Conservation (phyloP, 2,797 vertebrate species). For the Diglossa cyanea region DNA sequence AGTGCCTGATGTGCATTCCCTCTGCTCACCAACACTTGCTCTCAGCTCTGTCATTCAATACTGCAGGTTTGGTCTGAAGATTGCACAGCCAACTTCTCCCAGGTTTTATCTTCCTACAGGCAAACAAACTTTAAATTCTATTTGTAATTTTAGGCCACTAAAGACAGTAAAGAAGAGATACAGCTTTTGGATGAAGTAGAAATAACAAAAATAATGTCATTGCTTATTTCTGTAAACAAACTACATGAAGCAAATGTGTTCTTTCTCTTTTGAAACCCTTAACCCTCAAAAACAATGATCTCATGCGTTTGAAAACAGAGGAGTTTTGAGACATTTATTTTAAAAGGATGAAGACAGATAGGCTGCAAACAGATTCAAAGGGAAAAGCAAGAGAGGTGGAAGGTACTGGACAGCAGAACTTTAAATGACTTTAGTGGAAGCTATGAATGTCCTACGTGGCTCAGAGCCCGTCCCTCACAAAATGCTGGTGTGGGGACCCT, state of each 20-base stretch:
- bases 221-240: slow-evolving; percentile 29
- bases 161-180: not conserved
- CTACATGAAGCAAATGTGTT: not conserved
- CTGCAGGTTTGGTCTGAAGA: not conserved
- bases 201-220: not conserved
- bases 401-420: not conserved
- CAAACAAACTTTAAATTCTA: not conserved
- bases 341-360: not conserved
- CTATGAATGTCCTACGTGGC: not conserved
- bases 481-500: not conserved
- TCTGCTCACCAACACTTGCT: not conserved
- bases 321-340: not conserved
- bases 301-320: slow-evolving; percentile 25
- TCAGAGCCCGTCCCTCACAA: not conserved
- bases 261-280: slow-evolving; percentile 5
- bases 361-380: not conserved
- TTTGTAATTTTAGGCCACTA: not conserved
- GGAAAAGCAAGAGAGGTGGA: not conserved
- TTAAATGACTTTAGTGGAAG: not conserved
- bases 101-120: not conserved
- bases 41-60: not conserved
- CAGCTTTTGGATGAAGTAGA: not conserved
- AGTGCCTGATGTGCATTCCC: not conserved
- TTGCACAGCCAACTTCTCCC: not conserved
- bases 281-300: slow-evolving; percentile 26